phyloP scores from a whole-genome alignment of 2,797 vertebrate species.

The Lycodopsis pacificus region DNA sequence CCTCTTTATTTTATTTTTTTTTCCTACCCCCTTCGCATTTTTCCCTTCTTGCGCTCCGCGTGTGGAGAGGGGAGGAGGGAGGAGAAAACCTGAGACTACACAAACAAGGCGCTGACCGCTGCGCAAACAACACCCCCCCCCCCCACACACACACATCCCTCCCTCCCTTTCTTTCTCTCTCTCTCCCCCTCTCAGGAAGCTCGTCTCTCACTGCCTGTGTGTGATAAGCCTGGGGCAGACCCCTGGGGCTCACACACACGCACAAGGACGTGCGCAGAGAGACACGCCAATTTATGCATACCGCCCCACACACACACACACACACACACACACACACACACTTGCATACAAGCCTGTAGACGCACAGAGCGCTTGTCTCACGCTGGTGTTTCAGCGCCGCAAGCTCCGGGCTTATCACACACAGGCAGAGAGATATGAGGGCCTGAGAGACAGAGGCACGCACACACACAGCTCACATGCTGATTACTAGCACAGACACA shows the following conservation, averaged over 20 bases:
- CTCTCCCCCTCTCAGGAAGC: slow-evolving; percentile 81
- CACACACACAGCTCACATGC: slow-evolving; percentile 31
- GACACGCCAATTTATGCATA: slow-evolving; percentile 73
- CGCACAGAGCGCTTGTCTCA: slow-evolving; percentile 73
- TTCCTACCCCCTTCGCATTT: slow-evolving; percentile 60
- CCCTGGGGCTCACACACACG: slow-evolving; percentile 75
- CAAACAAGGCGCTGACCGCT: slow-evolving; percentile 84
- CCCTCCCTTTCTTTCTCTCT: slow-evolving; percentile 21
- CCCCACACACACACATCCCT: background rate
- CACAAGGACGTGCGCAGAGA: slow-evolving; percentile 46
- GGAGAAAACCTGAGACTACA: slow-evolving; percentile 83
- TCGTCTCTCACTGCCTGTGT: slow-evolving; percentile 83
- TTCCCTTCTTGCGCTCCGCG: slow-evolving; percentile 71
- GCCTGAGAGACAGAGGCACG: slow-evolving; percentile 65
- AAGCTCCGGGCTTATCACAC: slow-evolving; percentile 81
- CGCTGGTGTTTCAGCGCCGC: slow-evolving; percentile 80
- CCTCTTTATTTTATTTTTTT: slow-evolving; percentile 3
- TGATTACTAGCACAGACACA: slow-evolving; percentile 48
- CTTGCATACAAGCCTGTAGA: slow-evolving; percentile 64
- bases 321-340: slow-evolving; percentile 35
- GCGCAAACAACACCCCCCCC: slow-evolving; percentile 76
- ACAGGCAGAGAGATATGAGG: slow-evolving; percentile 79
- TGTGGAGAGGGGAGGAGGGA: slow-evolving; percentile 67
- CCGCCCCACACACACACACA: slow-evolving; percentile 37
- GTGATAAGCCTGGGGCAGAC: slow-evolving; percentile 86